Conservation (phyloP, 2,797 vertebrate species). For the Pipistrellus pipistrellus region DNA sequence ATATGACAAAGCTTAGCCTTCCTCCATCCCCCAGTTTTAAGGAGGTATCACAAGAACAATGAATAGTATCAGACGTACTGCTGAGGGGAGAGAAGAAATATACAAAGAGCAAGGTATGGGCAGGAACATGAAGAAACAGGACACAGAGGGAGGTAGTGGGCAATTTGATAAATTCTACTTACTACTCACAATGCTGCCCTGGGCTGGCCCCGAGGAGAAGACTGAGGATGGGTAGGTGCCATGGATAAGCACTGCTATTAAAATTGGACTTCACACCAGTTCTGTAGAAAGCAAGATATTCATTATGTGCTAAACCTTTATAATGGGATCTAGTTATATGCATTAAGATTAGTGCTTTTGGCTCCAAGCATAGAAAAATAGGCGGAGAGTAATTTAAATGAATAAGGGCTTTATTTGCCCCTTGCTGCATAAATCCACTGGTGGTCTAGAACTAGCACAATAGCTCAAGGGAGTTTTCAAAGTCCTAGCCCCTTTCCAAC, state of each 20-base stretch:
- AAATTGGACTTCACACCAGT: background rate
- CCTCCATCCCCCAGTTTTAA: background rate
- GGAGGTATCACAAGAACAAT: background rate
- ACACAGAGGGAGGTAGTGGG: background rate
- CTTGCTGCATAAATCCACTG: background rate
- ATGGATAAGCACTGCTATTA: background rate
- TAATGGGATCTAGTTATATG: background rate
- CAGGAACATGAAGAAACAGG: background rate
- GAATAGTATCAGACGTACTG: background rate
- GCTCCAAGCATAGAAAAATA: conserved; percentile 16
- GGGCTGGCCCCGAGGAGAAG: background rate
- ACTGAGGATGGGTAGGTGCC: background rate
- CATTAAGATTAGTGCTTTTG: background rate
- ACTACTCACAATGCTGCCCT: background rate
- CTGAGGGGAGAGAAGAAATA: background rate
- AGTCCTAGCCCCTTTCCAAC: background rate
- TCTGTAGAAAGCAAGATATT: background rate
- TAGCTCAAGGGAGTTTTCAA: background rate
- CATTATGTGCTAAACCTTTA: background rate
- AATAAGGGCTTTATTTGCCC: background rate
- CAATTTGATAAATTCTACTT: background rate
- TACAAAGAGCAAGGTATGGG: background rate
- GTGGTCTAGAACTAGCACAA: background rate
- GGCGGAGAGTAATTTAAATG: background rate
- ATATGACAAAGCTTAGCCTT: background rate